Percentiles rank a stretch among this genome's conserved stretches.
phyloP scores from a whole-genome alignment of 2,113 vertebrate genomes.

The Eptatretus burgeri region DNA sequence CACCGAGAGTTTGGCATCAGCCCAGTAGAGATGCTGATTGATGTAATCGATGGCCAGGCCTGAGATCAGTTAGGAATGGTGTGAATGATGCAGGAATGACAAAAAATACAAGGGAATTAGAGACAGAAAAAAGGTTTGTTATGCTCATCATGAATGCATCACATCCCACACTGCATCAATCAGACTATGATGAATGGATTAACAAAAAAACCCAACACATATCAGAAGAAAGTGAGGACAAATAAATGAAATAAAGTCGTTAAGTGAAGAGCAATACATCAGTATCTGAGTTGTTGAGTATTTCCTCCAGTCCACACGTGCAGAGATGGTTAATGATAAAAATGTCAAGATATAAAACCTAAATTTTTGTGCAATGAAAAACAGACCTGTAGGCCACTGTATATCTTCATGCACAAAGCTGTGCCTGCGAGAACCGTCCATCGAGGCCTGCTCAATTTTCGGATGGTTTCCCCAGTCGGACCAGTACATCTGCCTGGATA shows the following conservation, averaged over 20 bases:
- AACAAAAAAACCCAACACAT: too few species aligned
- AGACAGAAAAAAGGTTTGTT: too few species aligned
- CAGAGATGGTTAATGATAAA: too few species aligned
- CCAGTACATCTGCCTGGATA: slow-evolving; percentile 73
- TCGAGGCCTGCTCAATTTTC: slow-evolving; percentile 77
- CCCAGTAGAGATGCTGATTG: slow-evolving; percentile 86
- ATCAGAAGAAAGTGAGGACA: too few species aligned
- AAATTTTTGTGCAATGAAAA: background rate
- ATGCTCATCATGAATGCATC: too few species aligned
- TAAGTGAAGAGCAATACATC: too few species aligned
- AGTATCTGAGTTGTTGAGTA: too few species aligned
- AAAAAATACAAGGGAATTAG: too few species aligned
- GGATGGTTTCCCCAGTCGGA: slow-evolving; percentile 95
- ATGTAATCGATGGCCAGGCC: slow-evolving; percentile 78
- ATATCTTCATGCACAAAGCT: slow-evolving; percentile 73
- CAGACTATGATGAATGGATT: too few species aligned
- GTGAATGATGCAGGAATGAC: background rate
- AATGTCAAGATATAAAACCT: background rate
- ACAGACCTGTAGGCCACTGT: slow-evolving; percentile 67
- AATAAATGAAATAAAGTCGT: too few species aligned
- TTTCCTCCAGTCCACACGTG: too few species aligned
- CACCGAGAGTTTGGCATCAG: slow-evolving; percentile 61
- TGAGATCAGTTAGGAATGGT: slow-evolving; percentile 13
- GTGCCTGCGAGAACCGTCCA: slow-evolving; percentile 73
- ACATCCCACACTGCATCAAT: too few species aligned